Conservation (phyloP, 1,140 invertebrate species). For the Pachyrhynchus sulphureomaculatus region DNA sequence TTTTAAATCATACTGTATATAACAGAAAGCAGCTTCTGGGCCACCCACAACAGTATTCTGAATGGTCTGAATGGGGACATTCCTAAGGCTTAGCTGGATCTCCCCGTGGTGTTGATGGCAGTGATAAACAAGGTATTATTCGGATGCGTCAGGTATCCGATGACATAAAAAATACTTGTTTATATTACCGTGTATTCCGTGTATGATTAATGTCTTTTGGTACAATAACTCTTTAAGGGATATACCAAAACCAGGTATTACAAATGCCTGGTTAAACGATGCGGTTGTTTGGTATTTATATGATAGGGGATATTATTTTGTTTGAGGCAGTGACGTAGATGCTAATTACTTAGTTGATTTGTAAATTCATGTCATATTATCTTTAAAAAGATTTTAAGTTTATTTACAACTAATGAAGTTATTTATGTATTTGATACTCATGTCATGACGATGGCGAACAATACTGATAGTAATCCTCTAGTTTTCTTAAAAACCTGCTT, state of each 20-base stretch:
- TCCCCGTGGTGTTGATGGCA: constrained; percentile 52
- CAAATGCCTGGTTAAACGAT: not conserved
- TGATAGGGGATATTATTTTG: not conserved
- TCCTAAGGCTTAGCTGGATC: constrained; percentile 39
- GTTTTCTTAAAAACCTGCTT: no score
- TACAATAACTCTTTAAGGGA: constrained; percentile 35
- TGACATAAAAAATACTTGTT: constrained; percentile 54
- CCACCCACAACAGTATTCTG: constrained; percentile 41
- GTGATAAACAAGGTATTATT: constrained; percentile 53
- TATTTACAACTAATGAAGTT: no score
- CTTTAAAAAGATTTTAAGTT: no score
- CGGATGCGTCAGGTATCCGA: constrained; percentile 52
- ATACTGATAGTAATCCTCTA: no score
- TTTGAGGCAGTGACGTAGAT: not conserved
- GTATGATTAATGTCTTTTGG: constrained; percentile 48
- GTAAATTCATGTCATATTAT: no score
- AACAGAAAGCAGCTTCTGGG: constrained; percentile 13
- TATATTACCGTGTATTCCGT: constrained; percentile 49
- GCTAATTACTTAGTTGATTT: no score
- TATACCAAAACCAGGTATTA: not conserved
- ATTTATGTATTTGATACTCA: no score
- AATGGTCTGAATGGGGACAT: constrained; percentile 40
- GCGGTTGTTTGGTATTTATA: not conserved
- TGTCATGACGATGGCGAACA: no score
- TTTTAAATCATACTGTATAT: not conserved